Base-by-base conservation (phyloP, 2,113 vertebrate genomes). In the Tachycineta bicolor region DNA sequence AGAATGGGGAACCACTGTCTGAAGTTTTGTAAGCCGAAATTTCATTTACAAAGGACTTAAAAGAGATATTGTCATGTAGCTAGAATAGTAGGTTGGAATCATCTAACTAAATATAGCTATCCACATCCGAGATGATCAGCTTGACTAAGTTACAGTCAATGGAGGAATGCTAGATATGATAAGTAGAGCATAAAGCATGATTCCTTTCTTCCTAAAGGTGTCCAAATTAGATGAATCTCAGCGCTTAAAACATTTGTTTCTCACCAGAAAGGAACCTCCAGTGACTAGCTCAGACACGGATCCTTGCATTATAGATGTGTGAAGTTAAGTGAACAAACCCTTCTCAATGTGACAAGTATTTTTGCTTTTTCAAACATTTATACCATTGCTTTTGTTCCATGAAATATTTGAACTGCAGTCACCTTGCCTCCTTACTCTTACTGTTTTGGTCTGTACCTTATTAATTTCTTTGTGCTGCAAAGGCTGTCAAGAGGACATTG, bases 391-490 rank as follows among this genome's bases (percentile, higher is more conserved):
- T 92, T 86, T 60, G 16, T 86, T 83, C 64, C 44, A 62, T 49
- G 64, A 90, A 92, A 39, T 93, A 81, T 79, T 90, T 90, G 80
- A 89, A 87, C 90, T 68, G 74, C 83, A 71, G 44, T 84, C 80
- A 93, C 90, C 93, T 96, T 92, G 92, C 18, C 69, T 90, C 49
- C 65, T 79, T 75, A 41, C 22, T 91, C 50, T 29, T 64, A 56
- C 50, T 90, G 73, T 62, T 93, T 88, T 86, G 39, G 74, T 87
- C 83, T 91, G 49, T 65, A 83, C 50, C 55, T 91, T 94, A 80
- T 59, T 94, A 60, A 78, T 93, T 92, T 93, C 60, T 92, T 93
- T 68, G 65, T 87, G 64, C 85, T 93, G 90, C 80, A 95, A 90
- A 94, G 49, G 73, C 78, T 93, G 62, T 90, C 3, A 18, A 83